Conservation (phyloP, 2,113 vertebrate species). For the Triplophysa rosa region DNA sequence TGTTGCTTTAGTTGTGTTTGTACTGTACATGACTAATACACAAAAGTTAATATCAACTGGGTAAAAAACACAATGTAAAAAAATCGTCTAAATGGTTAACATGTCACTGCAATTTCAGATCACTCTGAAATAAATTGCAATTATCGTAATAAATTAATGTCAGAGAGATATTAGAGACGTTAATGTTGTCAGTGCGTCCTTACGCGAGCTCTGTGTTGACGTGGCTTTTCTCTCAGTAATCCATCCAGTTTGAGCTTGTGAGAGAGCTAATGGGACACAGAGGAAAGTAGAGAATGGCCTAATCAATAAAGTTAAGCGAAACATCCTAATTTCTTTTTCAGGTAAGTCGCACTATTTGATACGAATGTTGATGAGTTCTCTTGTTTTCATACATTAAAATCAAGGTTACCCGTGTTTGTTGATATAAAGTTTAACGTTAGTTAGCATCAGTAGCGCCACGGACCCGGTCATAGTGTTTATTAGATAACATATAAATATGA, state of each 20-base stretch:
- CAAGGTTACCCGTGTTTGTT: background rate
- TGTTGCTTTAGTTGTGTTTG: too few species aligned
- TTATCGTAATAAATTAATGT: too few species aligned
- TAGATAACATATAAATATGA: background rate
- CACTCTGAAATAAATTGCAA: too few species aligned
- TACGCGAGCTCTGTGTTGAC: constrained; percentile 71
- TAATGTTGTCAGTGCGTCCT: constrained; percentile 60
- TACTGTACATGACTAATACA: too few species aligned
- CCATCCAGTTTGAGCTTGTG: background rate
- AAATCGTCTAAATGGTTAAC: too few species aligned
- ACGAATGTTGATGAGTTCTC: too few species aligned
- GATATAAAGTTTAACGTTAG: background rate
- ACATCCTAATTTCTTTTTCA: constrained; percentile 3
- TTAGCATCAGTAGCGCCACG: constrained; percentile 5
- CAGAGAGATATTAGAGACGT: background rate
- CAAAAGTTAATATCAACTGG: too few species aligned
- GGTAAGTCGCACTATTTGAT: constrained; percentile 4
- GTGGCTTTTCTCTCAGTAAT: constrained; percentile 65
- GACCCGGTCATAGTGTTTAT: background rate
- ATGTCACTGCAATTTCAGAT: too few species aligned
- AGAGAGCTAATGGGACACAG: constrained; percentile 1
- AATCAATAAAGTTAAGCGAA: background rate
- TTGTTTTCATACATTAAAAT: background rate
- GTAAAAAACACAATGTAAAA: too few species aligned
- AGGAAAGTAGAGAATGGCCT: constrained; percentile 45